These are phyloP conservation scores for Callaeas wilsoni DNA, from an alignment of 2,113 vertebrate genomes.

Conservation along the genomic window DNA sequence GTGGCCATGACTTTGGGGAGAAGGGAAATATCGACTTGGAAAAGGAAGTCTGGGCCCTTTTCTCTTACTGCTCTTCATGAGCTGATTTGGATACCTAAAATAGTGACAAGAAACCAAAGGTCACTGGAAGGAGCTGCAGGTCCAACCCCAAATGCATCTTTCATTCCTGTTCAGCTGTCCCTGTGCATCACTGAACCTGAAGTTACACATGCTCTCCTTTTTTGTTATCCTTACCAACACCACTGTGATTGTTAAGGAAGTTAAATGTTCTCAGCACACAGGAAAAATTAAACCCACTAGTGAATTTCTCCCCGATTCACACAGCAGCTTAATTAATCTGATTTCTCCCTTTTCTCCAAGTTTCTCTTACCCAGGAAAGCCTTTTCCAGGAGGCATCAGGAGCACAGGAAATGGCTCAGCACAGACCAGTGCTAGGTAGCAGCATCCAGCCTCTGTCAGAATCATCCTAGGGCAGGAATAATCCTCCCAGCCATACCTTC, in stretches of 20 bases:
- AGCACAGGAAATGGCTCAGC: neutral
- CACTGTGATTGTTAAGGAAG: neutral
- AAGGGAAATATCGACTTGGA: neutral
- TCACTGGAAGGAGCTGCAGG: neutral
- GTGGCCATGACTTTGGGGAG: neutral
- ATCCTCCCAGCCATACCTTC: neutral
- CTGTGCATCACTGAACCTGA: neutral
- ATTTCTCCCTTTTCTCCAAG: neutral
- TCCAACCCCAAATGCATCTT: rapidly evolving
- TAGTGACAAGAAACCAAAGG: neutral
- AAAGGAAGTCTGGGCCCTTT: neutral
- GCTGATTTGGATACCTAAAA: neutral
- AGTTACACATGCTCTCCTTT: neutral
- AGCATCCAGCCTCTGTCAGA: neutral
- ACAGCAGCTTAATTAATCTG: neutral
- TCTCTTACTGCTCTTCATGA: neutral
- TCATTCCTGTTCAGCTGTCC: neutral
- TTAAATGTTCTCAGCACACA: rapidly evolving
- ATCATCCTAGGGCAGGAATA: neutral
- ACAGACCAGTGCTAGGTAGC: neutral
- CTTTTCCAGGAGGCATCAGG: neutral
- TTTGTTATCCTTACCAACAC: neutral
- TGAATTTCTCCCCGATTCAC: neutral
- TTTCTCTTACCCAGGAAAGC: neutral
- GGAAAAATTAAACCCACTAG: rapidly evolving